Evolutionary conservation across 37 sponge, comb jelly and placozoan genomes (phyloP).

Genomic region (Tethya wilhelma): DNA sequence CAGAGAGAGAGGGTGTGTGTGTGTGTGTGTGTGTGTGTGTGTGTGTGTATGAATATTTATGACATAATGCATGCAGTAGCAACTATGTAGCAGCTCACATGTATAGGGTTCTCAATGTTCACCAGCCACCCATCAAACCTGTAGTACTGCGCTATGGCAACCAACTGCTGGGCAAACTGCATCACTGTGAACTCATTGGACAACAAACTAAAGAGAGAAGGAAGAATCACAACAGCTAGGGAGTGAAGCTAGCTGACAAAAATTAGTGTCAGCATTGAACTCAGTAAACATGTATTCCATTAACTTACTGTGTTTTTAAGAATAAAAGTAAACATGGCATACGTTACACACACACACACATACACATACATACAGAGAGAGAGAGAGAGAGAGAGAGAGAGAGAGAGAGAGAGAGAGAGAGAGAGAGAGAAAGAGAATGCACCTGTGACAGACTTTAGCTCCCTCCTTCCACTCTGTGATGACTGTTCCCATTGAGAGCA

Average conservation of each 20-base stretch:
- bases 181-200: constrained; percentile 30
- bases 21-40: neutral
- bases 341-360: no score
- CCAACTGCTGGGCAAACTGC: constrained; percentile 75
- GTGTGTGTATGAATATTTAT: neutral
- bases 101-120: constrained; percentile 94
- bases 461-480: constrained; percentile 89
- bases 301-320: no score
- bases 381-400: no score
- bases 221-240: neutral
- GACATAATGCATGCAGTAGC: neutral
- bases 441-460: constrained; percentile 62
- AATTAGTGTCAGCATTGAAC: no score
- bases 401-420: no score
- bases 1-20: neutral
- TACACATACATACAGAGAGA: no score
- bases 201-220: constrained; percentile 48
- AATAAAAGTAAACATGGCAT: no score
- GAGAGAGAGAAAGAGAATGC: no score
- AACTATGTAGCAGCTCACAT: constrained; percentile 43
- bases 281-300: no score
- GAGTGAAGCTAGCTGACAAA: neutral
- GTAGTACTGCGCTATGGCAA: constrained; percentile 84
- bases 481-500: constrained; percentile 83
- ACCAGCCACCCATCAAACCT: constrained; percentile 97